Base-by-base conservation (phyloP, 2,888 invertebrate species). In the Formica aserva region DNA sequence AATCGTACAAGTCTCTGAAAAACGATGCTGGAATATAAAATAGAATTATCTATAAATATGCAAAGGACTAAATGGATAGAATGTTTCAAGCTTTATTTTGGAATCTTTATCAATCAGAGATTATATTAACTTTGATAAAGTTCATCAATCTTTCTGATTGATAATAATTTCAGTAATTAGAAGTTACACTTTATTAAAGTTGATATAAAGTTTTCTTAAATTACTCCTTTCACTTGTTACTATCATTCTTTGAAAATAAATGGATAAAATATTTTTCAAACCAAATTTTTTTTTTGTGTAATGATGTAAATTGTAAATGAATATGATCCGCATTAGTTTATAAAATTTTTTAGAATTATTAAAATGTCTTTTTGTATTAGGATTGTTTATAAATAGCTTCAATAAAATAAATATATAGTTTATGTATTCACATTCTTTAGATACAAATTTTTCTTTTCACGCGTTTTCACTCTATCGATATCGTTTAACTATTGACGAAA, bases 401-500 rank as follows among this genome's bases (percentile, higher is more conserved):
- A 6, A 48, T 48, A 18, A 48, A 48, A 48, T 45, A 52, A 52
- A n/a, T 1, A n/a, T 48, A 5, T 8, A 15, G 8, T 52, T 52
- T 52, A n/a, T n/a, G 8, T 52, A n/a, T 52, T 52, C 6, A 8
- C 18, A 48, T 48, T 1, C 32, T 35, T 13, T 35, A 22, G 60
- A 22, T 35, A 45, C 22, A 45, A 38, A 71, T 45, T 69, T 57
- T 60, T 32, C 57, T 55, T 57, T 55, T 41, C 67, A 22, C 22
- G 32, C 77, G 41, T 29, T 78, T 26, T 32, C 52, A 18, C 18
- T 35, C 52, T 41, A 66, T 35, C 22, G 52, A 52, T 66, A 32
- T 78, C 71, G 35, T 48, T 78, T 45, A 62, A 32, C 32, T 32
- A 60, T 22, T 60, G 57, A 71, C 45, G 69, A 71, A 62, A 45